These are phyloP conservation scores for Therioaphis trifolii DNA, from an alignment of 2,888 invertebrate species.

Conservation along the genomic window DNA sequence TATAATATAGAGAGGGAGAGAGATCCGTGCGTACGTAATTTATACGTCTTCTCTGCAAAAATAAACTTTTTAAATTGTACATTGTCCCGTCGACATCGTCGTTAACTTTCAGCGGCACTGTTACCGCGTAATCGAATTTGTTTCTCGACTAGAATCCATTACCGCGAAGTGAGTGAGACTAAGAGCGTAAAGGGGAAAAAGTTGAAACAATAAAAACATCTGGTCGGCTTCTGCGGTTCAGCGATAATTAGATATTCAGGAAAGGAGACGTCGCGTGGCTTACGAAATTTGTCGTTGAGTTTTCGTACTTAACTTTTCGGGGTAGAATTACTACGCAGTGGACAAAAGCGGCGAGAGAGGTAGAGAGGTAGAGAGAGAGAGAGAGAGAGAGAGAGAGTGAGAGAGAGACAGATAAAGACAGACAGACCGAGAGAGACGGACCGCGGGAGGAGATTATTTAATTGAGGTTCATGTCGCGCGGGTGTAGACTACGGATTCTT, in stretches of 20 bases:
- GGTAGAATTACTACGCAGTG: slow-evolving; percentile 54
- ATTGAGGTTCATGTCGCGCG: slow-evolving; percentile 31
- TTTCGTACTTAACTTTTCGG: slow-evolving; percentile 55
- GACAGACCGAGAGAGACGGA: too few relatives aligned
- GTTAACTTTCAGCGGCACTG: slow-evolving; percentile 35
- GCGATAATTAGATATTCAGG: slow-evolving; percentile 57
- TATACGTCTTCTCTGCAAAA: slow-evolving; percentile 18
- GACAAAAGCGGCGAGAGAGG: slow-evolving; percentile 15
- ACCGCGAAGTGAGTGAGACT: slow-evolving; percentile 39
- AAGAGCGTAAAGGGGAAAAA: slow-evolving; percentile 42
- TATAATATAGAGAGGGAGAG: too few relatives aligned
- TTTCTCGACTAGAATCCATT: slow-evolving; percentile 55
- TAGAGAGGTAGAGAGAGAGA: too few relatives aligned
- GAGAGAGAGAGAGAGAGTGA: not conserved
- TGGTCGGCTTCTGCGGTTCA: slow-evolving; percentile 45
- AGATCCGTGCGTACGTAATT: slow-evolving; percentile 3
- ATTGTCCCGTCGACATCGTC: slow-evolving; percentile 27
- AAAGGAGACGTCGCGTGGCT: slow-evolving; percentile 33
- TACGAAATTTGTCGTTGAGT: slow-evolving; percentile 47
- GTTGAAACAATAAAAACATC: slow-evolving; percentile 59
- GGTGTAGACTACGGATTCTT: not conserved
- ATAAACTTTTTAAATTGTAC: slow-evolving; percentile 57
- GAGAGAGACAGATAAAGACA: too few relatives aligned
- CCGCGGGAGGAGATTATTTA: slow-evolving; percentile 20
- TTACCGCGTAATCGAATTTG: slow-evolving; percentile 60